Conservation (phyloP, 2,797 vertebrate species). For the Delichon dasypus region DNA sequence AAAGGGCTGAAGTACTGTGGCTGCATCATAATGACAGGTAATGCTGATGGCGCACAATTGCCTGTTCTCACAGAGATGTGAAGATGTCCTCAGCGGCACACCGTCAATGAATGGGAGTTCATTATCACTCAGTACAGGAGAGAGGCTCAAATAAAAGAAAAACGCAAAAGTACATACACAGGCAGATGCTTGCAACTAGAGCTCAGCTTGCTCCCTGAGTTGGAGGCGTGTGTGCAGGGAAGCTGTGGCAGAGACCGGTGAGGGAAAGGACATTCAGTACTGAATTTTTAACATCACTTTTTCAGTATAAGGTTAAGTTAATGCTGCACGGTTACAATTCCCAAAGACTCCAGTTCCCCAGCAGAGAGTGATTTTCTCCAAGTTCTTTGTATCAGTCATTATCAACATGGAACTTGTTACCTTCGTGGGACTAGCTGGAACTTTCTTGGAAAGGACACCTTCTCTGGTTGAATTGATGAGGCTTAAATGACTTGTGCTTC, state of each 20-base stretch:
- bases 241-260: not conserved
- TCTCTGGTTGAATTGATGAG: not conserved
- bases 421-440: not conserved
- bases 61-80: constrained; percentile 35
- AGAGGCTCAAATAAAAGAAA: not conserved
- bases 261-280: not conserved
- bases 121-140: not conserved
- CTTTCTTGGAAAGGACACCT: not conserved
- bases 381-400: not conserved
- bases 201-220: not conserved
- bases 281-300: not conserved
- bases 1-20: constrained; percentile 35
- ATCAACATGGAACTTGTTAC: not conserved
- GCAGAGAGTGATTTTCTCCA: not conserved
- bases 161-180: not conserved
- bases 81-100: constrained; percentile 26
- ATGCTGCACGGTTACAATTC: not conserved
- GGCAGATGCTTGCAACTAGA: not conserved
- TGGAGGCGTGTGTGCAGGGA: not conserved
- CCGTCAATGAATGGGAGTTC: constrained; percentile 14
- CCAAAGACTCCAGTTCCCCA: not conserved
- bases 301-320: not conserved
- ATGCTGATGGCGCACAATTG: constrained; percentile 52
- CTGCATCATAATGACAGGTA: constrained; percentile 60
- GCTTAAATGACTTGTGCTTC: not conserved